These are phyloP conservation scores for Ormyrus nitidulus DNA, from an alignment of 2,888 invertebrate species.

Conservation along the genomic window DNA sequence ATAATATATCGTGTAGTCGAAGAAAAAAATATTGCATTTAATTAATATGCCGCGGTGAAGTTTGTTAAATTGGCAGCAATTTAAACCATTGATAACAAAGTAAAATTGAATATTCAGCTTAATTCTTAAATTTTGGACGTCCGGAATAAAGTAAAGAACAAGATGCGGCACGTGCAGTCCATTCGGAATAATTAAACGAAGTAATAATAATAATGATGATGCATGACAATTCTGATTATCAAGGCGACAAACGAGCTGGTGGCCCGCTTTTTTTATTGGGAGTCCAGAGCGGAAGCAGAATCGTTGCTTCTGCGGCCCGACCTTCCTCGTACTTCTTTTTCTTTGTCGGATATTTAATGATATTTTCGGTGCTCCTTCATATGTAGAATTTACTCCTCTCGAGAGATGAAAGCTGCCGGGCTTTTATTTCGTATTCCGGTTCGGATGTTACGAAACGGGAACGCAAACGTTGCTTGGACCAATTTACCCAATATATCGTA, in stretches of 20 bases:
- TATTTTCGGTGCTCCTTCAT: slow-evolving; percentile 32
- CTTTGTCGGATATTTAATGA: slow-evolving; percentile 42
- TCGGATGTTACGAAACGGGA: slow-evolving; percentile 30
- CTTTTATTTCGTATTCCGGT: slow-evolving; percentile 22
- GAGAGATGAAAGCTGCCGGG: slow-evolving; percentile 48
- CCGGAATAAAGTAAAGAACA: not conserved
- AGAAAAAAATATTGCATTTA: no score
- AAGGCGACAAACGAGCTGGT: slow-evolving; percentile 57
- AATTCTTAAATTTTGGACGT: no score
- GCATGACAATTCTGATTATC: slow-evolving; percentile 61
- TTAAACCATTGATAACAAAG: no score
- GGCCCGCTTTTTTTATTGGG: slow-evolving; percentile 34
- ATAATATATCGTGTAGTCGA: no score
- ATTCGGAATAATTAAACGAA: slow-evolving; percentile 28
- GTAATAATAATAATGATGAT: slow-evolving; percentile 53
- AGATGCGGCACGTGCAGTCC: slow-evolving; percentile 21
- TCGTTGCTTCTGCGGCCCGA: slow-evolving; percentile 19
- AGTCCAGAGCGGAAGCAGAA: slow-evolving; percentile 57
- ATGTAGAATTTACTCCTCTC: slow-evolving; percentile 40
- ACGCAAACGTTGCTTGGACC: not conserved
- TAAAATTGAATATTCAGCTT: no score
- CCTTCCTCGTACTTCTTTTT: slow-evolving; percentile 16
- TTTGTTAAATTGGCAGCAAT: no score
- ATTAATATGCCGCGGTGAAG: no score
- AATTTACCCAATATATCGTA: not conserved